These are phyloP conservation scores for Euwallacea fornicatus DNA, from an alignment of 1,140 invertebrate genomes.

Conservation along the genomic window DNA sequence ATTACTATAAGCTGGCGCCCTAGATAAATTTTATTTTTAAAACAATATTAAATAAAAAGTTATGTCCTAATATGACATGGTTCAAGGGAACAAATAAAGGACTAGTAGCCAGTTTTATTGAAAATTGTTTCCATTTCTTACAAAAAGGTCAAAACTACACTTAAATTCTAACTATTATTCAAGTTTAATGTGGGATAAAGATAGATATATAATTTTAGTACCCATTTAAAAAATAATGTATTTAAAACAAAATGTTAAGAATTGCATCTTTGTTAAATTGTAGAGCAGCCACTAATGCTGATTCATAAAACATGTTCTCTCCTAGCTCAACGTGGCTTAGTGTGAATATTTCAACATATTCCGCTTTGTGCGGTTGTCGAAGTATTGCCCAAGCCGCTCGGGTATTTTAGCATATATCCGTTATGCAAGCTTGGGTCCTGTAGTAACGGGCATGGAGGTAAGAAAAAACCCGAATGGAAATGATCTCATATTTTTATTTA, in stretches of 20 bases:
- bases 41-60: too few species aligned
- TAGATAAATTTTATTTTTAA: too few species aligned
- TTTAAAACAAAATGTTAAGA: slow-evolving; percentile 15
- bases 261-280: slow-evolving; percentile 28
- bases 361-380: slow-evolving; percentile 24
- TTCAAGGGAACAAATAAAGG: too few species aligned
- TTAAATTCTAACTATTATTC: too few species aligned
- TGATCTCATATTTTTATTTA: neutral
- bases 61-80: too few species aligned
- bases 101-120: too few species aligned
- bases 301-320: slow-evolving; percentile 29
- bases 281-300: slow-evolving; percentile 17
- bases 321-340: slow-evolving; percentile 12
- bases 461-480: neutral
- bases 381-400: slow-evolving; percentile 9
- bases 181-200: neutral
- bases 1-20: neutral
- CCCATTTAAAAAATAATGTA: slow-evolving; percentile 14
- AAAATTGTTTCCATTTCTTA: too few species aligned
- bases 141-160: too few species aligned
- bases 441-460: neutral
- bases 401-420: slow-evolving; percentile 24
- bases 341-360: slow-evolving; percentile 31
- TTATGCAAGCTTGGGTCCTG: slow-evolving; percentile 15
- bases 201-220: slow-evolving; percentile 9